Base-by-base conservation (phyloP, 2,888 invertebrate species). In the Torymus tubicola region DNA sequence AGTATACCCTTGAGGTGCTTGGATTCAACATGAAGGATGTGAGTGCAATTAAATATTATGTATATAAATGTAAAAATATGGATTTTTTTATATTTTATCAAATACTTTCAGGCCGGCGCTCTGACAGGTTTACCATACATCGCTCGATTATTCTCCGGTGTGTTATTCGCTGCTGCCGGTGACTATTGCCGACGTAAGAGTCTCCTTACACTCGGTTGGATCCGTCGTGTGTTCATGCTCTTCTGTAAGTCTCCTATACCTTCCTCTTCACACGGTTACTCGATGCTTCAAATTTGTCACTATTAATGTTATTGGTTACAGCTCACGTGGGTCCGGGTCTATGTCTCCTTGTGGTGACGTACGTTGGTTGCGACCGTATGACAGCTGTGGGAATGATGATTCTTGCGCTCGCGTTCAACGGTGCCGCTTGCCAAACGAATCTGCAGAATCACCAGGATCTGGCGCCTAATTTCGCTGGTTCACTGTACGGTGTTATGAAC, bases 61-160 rank as follows among this genome's bases (percentile, higher is more conserved):
- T 31, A 13, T 16, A 50, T 42, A 65, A 10, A 14, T 50, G 10
- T 42, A 50, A 65, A 42, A 42, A 42, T 1, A 42, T 31, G 8
- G 42, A 0, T 42, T 8, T 8, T 42, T 42, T 5, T 8, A 21
- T 21, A 21, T 8, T 42, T 42, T 42, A 42, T 42, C 13, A 63
- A 65, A 31, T 69, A 57, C 74, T 1, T 82, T 21, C 92, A 95
- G 82, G 95, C 96, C 61, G 96, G 96, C 55, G 92, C 94, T 13
- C 91, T 96, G 78, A 94, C 96, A 13, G 94, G 95, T 10, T 88
- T 96, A 75, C 96, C 96, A 0, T 95, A 96, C 85, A 92, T 96
- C 72, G 95, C 95, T 0, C 92, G 96, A 86, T 90, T 96, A 81
- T 88, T 95, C 24, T 91, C 94, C 70, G 95, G 95, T 3, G 94